A percentile compares a stretch with the other conserved stretches of the same genome.
These are phyloP conservation scores for Magallana angulata DNA, from an alignment of 1,140 invertebrate species.

Conservation along the genomic window DNA sequence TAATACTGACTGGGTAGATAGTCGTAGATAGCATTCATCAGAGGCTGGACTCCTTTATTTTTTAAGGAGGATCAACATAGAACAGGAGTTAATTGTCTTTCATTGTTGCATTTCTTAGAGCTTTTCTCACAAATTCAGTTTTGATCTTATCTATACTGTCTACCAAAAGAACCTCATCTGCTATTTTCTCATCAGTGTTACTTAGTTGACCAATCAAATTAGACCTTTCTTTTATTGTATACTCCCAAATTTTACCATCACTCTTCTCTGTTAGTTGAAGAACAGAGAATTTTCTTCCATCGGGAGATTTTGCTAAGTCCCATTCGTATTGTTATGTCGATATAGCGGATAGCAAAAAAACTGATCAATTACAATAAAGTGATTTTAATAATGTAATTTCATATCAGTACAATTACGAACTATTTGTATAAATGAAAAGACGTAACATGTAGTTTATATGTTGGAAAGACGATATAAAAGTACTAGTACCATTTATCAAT, in stretches of 20 bases:
- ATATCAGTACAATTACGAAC: no score
- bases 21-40: conserved; percentile 93
- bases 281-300: conserved; percentile 67
- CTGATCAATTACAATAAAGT: no score
- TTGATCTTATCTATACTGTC: conserved; percentile 86
- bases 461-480: no score
- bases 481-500: no score
- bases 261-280: conserved; percentile 69
- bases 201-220: conserved; percentile 88
- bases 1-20: conserved; percentile 93
- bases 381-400: no score
- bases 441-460: no score
- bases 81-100: conserved; percentile 84
- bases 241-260: conserved; percentile 81
- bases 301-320: conserved; percentile 75
- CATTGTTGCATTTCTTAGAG: conserved; percentile 82
- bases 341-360: no score
- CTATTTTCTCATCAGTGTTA: conserved; percentile 89
- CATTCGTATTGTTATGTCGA: conserved; percentile 80
- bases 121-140: conserved; percentile 82
- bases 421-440: no score
- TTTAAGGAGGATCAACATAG: conserved; percentile 91
- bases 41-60: conserved; percentile 97
- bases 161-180: conserved; percentile 88
- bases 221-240: conserved; percentile 81